Evolutionary conservation across 2,888 invertebrate species (phyloP).

Genomic region (Cataglyphis altisquamis): DNA sequence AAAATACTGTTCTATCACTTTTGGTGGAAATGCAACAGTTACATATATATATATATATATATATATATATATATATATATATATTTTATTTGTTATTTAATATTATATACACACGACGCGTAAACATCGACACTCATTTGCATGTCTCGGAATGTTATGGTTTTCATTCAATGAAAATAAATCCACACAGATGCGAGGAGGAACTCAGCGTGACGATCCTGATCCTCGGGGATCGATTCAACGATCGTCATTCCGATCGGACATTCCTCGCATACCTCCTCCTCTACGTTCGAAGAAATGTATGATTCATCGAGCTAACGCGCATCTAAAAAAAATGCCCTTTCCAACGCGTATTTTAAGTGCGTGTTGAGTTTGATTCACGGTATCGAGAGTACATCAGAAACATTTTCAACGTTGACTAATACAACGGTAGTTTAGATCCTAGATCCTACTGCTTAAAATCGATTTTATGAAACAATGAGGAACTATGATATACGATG

Average conservation of each 20-base stretch:
- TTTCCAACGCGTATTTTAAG: neutral
- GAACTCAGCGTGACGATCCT: conserved; percentile 7
- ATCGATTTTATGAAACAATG: conserved; percentile 23
- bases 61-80: conserved; percentile 16
- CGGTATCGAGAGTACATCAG: neutral
- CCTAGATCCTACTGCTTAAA: conserved; percentile 3
- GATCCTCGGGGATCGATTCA: conserved; percentile 38
- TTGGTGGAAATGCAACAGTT: conserved; percentile 46
- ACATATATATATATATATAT: conserved; percentile 30
- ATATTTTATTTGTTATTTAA: conserved; percentile 34
- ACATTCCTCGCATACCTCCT: conserved; percentile 19
- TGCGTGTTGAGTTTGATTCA: conserved; percentile 6
- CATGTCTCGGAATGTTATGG: conserved; percentile 17
- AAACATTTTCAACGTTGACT: conserved; percentile 3
- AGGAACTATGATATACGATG: conserved; percentile 15
- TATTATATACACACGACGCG: conserved; percentile 43
- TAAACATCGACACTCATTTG: conserved; percentile 18
- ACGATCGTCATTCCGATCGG: conserved; percentile 14
- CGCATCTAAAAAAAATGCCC: conserved; percentile 38
- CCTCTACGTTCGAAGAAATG: conserved; percentile 17
- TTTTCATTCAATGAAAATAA: conserved; percentile 40
- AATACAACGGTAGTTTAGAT: neutral
- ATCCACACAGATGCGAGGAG: neutral
- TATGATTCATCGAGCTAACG: conserved; percentile 45
- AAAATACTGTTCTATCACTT: neutral